Conservation (phyloP, 2,797 vertebrate genomes). For the Alosa sapidissima region DNA sequence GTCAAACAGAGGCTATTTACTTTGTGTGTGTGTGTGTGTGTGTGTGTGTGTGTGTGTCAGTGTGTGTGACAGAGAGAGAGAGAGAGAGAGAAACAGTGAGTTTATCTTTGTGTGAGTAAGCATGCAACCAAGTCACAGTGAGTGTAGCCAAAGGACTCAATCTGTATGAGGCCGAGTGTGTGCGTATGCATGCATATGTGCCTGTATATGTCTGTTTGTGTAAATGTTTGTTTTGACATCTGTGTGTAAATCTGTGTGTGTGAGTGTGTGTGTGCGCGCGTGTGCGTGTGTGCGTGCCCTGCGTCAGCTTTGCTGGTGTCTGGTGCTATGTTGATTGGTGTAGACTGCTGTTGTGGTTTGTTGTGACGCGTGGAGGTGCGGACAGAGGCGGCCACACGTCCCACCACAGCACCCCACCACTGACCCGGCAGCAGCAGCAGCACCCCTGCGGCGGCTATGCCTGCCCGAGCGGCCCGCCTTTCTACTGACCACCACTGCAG, state of each 20-base stretch:
- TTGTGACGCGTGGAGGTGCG: constrained; percentile 18
- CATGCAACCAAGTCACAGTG: neutral
- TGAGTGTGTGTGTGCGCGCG: neutral
- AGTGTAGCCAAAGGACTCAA: neutral
- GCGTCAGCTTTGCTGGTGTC: neutral
- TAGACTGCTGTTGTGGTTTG: neutral
- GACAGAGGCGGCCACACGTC: neutral
- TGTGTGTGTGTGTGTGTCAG: constrained; percentile 28
- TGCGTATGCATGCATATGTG: neutral
- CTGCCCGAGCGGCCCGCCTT: neutral
- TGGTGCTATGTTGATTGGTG: neutral
- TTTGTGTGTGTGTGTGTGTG: neutral
- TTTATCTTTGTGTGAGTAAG: constrained; percentile 8
- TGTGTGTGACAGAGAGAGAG: neutral
- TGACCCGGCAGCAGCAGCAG: constrained; percentile 16
- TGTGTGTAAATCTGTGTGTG: neutral
- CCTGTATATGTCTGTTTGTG: neutral
- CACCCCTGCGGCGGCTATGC: constrained; percentile 14
- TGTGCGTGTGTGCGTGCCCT: neutral
- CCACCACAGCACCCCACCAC: neutral
- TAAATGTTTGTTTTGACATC: neutral
- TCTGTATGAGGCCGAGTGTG: constrained; percentile 29
- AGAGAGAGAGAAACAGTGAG: neutral
- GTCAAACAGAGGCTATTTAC: constrained; percentile 18
- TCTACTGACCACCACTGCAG: neutral